phyloP scores from a whole-genome alignment of 2,888 invertebrate genomes.

The Erynnis tages region DNA sequence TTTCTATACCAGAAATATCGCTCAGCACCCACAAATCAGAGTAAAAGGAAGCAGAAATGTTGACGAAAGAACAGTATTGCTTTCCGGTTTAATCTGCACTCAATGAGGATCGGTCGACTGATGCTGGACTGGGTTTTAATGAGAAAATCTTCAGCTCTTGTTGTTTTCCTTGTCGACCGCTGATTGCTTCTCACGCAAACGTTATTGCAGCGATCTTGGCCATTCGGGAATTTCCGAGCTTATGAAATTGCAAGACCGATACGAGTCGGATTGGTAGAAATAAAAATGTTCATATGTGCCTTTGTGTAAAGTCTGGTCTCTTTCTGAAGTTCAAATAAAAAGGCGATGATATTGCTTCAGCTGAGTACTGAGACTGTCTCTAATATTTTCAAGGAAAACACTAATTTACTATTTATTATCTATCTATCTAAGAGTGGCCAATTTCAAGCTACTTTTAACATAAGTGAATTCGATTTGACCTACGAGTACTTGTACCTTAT shows the following conservation, averaged over 20 bases:
- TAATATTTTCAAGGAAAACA: too few species aligned
- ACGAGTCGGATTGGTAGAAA: background rate
- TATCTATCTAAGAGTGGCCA: too few species aligned
- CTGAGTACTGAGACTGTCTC: too few species aligned
- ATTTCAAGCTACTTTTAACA: too few species aligned
- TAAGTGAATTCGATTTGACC: too few species aligned
- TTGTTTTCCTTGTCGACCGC: constrained; percentile 27
- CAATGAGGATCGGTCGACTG: constrained; percentile 33
- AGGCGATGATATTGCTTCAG: too few species aligned
- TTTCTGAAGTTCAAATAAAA: too few species aligned
- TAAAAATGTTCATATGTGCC: too few species aligned
- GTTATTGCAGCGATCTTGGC: constrained; percentile 19
- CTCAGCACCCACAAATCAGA: constrained; percentile 18
- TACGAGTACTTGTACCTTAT: too few species aligned
- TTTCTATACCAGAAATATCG: background rate
- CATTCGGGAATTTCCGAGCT: constrained; percentile 18
- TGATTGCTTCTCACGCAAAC: constrained; percentile 29
- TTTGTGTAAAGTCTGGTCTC: too few species aligned
- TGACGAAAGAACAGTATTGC: constrained; percentile 31
- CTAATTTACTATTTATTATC: too few species aligned
- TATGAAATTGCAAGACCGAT: background rate
- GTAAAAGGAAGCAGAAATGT: constrained; percentile 18
- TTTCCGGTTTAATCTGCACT: constrained; percentile 33
- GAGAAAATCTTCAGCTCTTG: constrained; percentile 28
- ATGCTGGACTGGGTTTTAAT: constrained; percentile 34